Evolutionary conservation across 1,140 invertebrate species (phyloP).

Genomic region (Homalodisca vitripennis): DNA sequence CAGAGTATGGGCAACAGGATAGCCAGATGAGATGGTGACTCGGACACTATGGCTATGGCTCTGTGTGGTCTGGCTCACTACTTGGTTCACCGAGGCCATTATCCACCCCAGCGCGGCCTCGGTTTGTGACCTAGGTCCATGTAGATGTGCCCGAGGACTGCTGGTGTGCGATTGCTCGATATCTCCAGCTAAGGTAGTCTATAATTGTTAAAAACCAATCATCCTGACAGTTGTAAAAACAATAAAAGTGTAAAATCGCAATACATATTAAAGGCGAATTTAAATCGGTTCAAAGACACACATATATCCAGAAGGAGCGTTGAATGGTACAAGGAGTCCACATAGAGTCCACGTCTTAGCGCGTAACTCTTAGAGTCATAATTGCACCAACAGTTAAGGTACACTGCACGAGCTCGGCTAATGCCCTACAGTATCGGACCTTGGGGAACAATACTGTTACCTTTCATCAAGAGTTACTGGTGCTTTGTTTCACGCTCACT

Average conservation of each 20-base stretch:
- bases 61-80: background rate
- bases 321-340: too few relatives aligned
- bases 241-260: too few relatives aligned
- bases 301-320: too few relatives aligned
- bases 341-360: too few relatives aligned
- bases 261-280: too few relatives aligned
- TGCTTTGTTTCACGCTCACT: constrained; percentile 5
- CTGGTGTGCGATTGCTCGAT: constrained; percentile 3
- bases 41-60: background rate
- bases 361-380: too few relatives aligned
- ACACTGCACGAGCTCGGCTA: too few relatives aligned
- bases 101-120: background rate
- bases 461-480: constrained; percentile 4
- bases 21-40: constrained; percentile 12
- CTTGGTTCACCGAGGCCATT: background rate
- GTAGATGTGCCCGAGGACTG: background rate
- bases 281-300: too few relatives aligned
- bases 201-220: too few relatives aligned
- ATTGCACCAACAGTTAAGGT: too few relatives aligned
- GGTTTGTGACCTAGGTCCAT: background rate
- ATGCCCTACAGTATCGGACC: background rate
- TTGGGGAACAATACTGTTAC: background rate
- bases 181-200: background rate
- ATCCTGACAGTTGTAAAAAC: too few relatives aligned
- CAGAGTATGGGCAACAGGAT: background rate